Percentiles rank a stretch among this genome's conserved stretches.
phyloP scores from a whole-genome alignment of 2,888 invertebrate species.

The Minunthozetes semirufus region DNA sequence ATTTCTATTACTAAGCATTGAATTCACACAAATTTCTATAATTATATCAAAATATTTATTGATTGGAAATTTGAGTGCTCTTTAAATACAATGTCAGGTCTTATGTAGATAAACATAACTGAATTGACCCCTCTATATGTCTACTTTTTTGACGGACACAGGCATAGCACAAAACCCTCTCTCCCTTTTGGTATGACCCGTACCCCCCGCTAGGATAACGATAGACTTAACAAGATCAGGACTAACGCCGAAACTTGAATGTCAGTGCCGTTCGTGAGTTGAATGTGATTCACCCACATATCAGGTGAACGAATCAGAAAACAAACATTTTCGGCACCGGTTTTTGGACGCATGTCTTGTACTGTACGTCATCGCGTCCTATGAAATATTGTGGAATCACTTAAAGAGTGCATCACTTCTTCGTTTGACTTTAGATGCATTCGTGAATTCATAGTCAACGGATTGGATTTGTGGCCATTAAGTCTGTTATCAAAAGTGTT shows the following conservation, averaged over 20 bases:
- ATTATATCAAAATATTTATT: too few relatives aligned
- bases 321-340: background rate
- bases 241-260: background rate
- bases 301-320: background rate
- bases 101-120: too few relatives aligned
- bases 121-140: background rate
- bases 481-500: background rate
- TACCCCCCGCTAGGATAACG: background rate
- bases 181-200: background rate
- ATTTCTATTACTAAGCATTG: too few relatives aligned
- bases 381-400: slow-evolving; percentile 4
- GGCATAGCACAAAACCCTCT: background rate
- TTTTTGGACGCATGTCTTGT: background rate
- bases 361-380: background rate
- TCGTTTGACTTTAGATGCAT: background rate
- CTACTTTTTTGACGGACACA: background rate
- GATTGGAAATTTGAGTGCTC: too few relatives aligned
- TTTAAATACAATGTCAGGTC: too few relatives aligned
- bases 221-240: background rate
- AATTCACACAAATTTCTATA: too few relatives aligned
- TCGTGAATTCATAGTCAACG: background rate
- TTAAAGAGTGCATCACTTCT: slow-evolving; percentile 6
- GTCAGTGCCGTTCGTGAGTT: background rate
- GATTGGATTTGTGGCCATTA: background rate
- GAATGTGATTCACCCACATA: background rate